Conservation (phyloP, 1,140 invertebrate species). For the Limonius californicus region DNA sequence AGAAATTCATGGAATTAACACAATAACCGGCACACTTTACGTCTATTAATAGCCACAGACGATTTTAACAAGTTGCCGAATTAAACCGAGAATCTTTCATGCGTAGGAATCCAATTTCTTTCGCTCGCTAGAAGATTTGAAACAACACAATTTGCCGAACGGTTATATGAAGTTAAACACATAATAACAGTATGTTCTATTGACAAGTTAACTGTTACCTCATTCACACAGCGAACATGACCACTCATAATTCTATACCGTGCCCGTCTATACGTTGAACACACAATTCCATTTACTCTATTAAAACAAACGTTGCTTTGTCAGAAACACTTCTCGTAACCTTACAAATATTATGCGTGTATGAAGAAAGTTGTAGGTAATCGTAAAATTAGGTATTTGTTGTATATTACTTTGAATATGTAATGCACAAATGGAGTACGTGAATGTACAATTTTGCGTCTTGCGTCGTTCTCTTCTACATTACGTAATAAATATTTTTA, state of each 20-base stretch:
- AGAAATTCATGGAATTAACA: background rate
- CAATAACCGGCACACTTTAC: conserved; percentile 1
- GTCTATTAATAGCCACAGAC: too few relatives aligned
- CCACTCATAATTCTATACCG: background rate
- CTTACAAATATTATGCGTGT: too few relatives aligned
- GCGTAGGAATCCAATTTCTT: background rate
- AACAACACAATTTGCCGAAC: background rate
- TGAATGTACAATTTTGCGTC: too few relatives aligned
- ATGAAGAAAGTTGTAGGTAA: too few relatives aligned
- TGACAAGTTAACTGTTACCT: conserved; percentile 1
- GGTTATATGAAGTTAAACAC: background rate
- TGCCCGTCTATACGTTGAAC: background rate
- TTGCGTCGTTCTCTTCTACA: too few relatives aligned
- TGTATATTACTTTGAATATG: too few relatives aligned
- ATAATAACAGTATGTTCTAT: conserved; percentile 1
- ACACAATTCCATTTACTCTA: background rate
- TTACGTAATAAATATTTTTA: too few relatives aligned
- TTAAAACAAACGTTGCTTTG: too few relatives aligned
- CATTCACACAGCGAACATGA: background rate
- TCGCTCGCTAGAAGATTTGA: background rate
- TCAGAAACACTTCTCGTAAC: too few relatives aligned
- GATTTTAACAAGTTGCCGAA: background rate
- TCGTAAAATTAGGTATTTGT: background rate
- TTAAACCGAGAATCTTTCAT: too few relatives aligned
- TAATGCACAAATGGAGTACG: too few relatives aligned